phyloP scores from a whole-genome alignment of 2,113 vertebrate species.

The Menidia beryllina region DNA sequence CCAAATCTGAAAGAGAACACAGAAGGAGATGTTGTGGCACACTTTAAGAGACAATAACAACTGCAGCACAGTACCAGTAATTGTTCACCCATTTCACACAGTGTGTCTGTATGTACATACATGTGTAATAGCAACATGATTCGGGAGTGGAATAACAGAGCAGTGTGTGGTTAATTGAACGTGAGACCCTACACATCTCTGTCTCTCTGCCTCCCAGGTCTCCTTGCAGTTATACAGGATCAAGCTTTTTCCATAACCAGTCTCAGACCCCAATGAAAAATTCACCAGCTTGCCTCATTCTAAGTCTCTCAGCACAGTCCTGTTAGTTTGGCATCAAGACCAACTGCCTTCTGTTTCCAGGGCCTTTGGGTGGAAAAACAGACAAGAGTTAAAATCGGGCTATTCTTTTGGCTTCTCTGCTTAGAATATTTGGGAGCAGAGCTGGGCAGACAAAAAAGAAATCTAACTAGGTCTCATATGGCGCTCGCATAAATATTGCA shows the following conservation, averaged over 20 bases:
- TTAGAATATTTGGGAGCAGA: constrained; percentile 58
- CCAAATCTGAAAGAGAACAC: no score
- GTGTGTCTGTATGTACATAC: constrained; percentile 32
- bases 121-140: not conserved
- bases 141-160: constrained; percentile 66
- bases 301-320: constrained; percentile 17
- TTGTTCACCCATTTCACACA: constrained; percentile 6
- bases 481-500: constrained; percentile 69
- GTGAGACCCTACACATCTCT: constrained; percentile 12
- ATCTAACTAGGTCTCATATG: constrained; percentile 62
- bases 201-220: constrained; percentile 33
- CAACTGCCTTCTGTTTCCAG: constrained; percentile 25
- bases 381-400: constrained; percentile 58
- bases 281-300: constrained; percentile 24
- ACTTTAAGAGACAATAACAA: not conserved
- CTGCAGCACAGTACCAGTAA: no score
- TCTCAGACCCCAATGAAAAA: constrained; percentile 37
- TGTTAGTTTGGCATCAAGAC: constrained; percentile 49
- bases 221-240: constrained; percentile 31
- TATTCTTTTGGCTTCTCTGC: constrained; percentile 45
- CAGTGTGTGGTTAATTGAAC: constrained; percentile 56
- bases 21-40: constrained; percentile 14
- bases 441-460: constrained; percentile 52
- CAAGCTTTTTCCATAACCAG: constrained; percentile 32
- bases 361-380: constrained; percentile 48